Percentiles rank a stretch among this genome's conserved stretches.
Evolutionary conservation across 1,140 invertebrate genomes (phyloP).

Genomic region (Ericerus pela): DNA sequence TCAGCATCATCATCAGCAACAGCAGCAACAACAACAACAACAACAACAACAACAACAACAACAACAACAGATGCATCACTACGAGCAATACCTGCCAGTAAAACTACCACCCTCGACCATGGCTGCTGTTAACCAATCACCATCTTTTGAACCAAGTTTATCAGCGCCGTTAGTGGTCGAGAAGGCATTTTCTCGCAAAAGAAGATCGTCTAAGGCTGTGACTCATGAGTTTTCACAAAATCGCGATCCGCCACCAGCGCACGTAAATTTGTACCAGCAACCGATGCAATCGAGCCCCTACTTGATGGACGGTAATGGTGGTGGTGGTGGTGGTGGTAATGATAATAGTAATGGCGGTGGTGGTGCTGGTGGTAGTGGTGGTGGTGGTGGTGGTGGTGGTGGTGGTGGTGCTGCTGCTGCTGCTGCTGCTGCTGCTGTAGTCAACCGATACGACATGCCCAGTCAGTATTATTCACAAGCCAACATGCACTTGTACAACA

Average conservation of each 20-base stretch:
- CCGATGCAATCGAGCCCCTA: neutral
- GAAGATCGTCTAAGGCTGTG: neutral
- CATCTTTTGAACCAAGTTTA: neutral
- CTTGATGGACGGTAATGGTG: neutral
- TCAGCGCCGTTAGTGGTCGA: too few relatives aligned
- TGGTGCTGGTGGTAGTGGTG: too few relatives aligned
- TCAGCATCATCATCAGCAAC: neutral
- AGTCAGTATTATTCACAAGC: neutral
- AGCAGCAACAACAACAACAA: neutral
- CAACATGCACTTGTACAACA: neutral
- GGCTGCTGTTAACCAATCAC: neutral
- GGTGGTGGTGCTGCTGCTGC: too few relatives aligned
- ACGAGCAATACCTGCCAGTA: neutral
- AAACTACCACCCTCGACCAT: neutral
- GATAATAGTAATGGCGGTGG: too few relatives aligned
- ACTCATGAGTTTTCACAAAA: too few relatives aligned
- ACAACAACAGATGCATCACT: neutral
- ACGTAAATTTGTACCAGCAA: neutral
- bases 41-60: neutral
- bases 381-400: too few relatives aligned
- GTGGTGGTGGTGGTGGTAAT: too few relatives aligned
- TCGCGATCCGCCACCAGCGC: neutral
- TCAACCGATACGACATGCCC: neutral
- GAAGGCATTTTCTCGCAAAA: neutral
- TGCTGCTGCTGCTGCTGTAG: too few relatives aligned